Base-by-base conservation (phyloP, 2,113 vertebrate genomes). In the Dicrurus megarhynchus region DNA sequence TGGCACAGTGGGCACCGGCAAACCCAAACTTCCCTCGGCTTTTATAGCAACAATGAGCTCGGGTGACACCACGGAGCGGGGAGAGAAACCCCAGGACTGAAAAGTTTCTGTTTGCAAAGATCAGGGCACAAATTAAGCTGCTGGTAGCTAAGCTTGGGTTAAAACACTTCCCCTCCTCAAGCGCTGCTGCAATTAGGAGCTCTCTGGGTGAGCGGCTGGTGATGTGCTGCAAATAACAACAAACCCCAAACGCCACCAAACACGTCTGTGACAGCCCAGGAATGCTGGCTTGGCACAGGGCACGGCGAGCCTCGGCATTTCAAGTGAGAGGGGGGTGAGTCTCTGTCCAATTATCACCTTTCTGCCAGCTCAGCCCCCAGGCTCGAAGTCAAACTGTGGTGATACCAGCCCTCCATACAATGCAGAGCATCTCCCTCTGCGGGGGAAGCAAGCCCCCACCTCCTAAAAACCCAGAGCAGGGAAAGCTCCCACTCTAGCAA, bases 91-190 rank as follows among this genome's bases (percentile, higher is more conserved):
- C 68, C 68, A 1, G 37, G 39, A 18, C 33, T 23, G 86, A 70
- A 87, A 89, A 83, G 90, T 69, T 93, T 57, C 83, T 74, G 49
- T 90, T 47, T 64, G 87, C 47, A 84, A 80, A 80, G 76, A 77
- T 39, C 19, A 9, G 81, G 57, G 75, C 33, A 28, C 65, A 82
- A 79, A 90, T 65, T 32, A 59, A 89, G 65, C 77, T 50, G 61
- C 20, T 30, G 57, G 47, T 80, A 88, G 71, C 57, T 50, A 35
- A 88, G 78, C 53, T 70, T 19, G 17, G 16, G 63, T 63, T 85
- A 76, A 90, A 94, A 83, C 22, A 15, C 67, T 46, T 35, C 28
- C 33, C 35, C 8, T 39, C 61, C 70, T 41, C 75, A 32, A 49
- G 69, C 0, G 7, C 39, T 13, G 60, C 57, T 5, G 16, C 73